Conservation (phyloP, 2,888 invertebrate genomes). For the Atethmia centrago region DNA sequence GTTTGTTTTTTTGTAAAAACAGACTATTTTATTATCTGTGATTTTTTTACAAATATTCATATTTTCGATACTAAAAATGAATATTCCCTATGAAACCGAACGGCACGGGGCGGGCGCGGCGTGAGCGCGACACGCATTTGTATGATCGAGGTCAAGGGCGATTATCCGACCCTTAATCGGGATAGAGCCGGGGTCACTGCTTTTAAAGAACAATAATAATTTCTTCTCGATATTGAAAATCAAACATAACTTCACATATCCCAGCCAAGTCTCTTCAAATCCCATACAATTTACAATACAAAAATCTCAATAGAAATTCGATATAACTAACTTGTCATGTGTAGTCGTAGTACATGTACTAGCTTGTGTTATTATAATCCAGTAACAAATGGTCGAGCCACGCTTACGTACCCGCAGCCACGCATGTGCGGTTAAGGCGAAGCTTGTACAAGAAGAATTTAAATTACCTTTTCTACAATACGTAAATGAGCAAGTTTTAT, state of each 20-base stretch:
- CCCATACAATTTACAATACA: conserved; percentile 22
- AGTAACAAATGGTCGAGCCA: conserved; percentile 74
- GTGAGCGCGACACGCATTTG: too few relatives aligned
- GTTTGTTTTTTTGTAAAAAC: too few relatives aligned
- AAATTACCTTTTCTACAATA: background rate
- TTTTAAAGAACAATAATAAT: background rate
- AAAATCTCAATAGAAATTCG: conserved; percentile 45
- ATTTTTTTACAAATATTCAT: too few relatives aligned
- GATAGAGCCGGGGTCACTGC: background rate
- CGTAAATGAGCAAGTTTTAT: background rate
- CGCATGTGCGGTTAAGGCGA: conserved; percentile 59
- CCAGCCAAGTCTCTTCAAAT: conserved; percentile 14
- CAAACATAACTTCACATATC: background rate
- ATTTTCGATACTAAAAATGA: too few relatives aligned
- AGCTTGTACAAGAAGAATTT: conserved; percentile 14
- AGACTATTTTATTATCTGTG: too few relatives aligned
- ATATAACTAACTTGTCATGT: conserved; percentile 35
- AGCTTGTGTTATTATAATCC: conserved; percentile 71
- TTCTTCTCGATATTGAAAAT: conserved; percentile 24
- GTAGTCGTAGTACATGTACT: conserved; percentile 44
- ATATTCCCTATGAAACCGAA: too few relatives aligned
- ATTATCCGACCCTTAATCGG: background rate
- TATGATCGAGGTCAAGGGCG: too few relatives aligned
- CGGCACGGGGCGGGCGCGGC: too few relatives aligned
- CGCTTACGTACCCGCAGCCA: conserved; percentile 63